Base-by-base conservation (phyloP, 2,888 invertebrate species). In the Papilio elwesi region DNA sequence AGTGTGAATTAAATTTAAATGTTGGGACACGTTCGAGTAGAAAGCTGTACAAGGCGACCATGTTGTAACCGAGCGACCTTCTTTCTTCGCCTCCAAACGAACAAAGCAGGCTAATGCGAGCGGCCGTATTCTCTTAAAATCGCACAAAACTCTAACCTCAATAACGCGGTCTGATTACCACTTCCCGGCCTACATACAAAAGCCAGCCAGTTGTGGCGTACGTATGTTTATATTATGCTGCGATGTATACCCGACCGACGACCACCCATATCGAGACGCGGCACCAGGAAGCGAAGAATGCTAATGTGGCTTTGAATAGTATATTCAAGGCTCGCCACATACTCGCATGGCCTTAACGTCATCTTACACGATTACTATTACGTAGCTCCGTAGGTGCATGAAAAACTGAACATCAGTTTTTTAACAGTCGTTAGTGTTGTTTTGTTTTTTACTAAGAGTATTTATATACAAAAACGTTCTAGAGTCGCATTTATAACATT, bases 11-110 rank as follows among this genome's bases (percentile, higher is more conserved):
- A 89, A 88, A 91, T 93, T 91, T 90, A 91, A 91, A 92, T 91
- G 91, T 90, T 91, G 90, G 89, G 89, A 91, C 93, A 90, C 88
- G 92, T 88, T 90, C 81, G 86, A 91, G 90, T 93, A 93, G 93
- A 93, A 93, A 93, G 93, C 92, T 90, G 89, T 79, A 88, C 92
- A 92, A 92, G 92, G 92, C 92, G 85, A 91, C 81, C 90, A 84
- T 92, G 91, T 92, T 90, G 93, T 89, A 93, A 93, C 83, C 85
- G 82, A 80, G 79, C 90, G 93, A 90, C 93, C 93, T 93, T 93
- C 92, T 93, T 92, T 92, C 87, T 88, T 85, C 83, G 85, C 51
- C 70, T 53, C 64, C 64, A 48, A 51, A 83, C 83, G 82, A 89
- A 90, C 89, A 90, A 92, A 91, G 89, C 89, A 91, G 90, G 87